These are phyloP conservation scores for Crocallis elinguaria DNA, from an alignment of 2,888 invertebrate genomes.

Conservation along the genomic window DNA sequence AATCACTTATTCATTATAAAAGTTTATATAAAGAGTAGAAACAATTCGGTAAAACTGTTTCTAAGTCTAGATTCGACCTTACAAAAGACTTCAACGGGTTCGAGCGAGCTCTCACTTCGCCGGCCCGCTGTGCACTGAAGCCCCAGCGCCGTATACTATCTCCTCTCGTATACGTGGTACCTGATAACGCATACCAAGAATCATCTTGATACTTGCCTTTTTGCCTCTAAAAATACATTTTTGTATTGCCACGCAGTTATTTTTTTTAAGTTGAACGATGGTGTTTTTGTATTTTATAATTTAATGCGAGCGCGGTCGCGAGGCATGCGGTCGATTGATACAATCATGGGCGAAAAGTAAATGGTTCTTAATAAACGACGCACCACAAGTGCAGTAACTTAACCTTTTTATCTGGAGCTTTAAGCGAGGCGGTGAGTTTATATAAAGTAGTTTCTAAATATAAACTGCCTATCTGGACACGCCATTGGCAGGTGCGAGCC, in stretches of 20 bases:
- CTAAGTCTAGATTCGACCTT: slow-evolving; percentile 35
- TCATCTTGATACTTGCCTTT: slow-evolving; percentile 55
- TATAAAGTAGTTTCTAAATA: slow-evolving; percentile 84
- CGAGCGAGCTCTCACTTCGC: slow-evolving; percentile 64
- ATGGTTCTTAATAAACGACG: slow-evolving; percentile 77
- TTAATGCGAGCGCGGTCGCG: slow-evolving; percentile 50
- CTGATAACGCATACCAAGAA: slow-evolving; percentile 73
- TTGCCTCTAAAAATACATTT: slow-evolving; percentile 42
- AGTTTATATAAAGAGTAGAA: slow-evolving; percentile 10
- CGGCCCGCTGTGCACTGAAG: slow-evolving; percentile 63
- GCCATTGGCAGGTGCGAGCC: slow-evolving; percentile 81
- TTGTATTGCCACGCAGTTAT: slow-evolving; percentile 42
- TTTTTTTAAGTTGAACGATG: slow-evolving; percentile 47
- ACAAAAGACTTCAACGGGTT: slow-evolving; percentile 60
- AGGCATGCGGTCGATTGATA: slow-evolving; percentile 69
- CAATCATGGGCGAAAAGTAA: slow-evolving; percentile 78
- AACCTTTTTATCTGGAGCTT: slow-evolving; percentile 78
- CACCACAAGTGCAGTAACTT: slow-evolving; percentile 72
- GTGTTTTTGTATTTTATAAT: slow-evolving; percentile 46
- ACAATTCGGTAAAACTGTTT: slow-evolving; percentile 5
- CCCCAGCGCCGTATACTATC: slow-evolving; percentile 62
- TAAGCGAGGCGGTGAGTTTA: slow-evolving; percentile 77
- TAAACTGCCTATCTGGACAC: slow-evolving; percentile 80
- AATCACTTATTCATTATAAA: slow-evolving; percentile 12
- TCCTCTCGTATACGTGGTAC: slow-evolving; percentile 63